Percentiles rank a stretch among this genome's conserved stretches.
Conservation (phyloP, 1,140 invertebrate species). For the Notospermus geniculatus region DNA sequence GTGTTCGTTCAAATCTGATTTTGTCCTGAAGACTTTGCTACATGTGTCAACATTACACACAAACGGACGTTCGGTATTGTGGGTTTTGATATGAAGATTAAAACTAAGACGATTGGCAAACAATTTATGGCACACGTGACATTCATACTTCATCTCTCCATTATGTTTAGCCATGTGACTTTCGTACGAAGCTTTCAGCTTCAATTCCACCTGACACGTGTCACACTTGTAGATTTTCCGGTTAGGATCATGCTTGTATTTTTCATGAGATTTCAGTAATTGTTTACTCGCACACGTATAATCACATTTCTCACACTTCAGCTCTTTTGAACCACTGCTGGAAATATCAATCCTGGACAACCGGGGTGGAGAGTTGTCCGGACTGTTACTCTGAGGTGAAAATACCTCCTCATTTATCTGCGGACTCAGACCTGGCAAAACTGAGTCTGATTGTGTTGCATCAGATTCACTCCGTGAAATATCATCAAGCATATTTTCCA, state of each 20-base stretch:
- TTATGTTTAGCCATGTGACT: constrained; percentile 6
- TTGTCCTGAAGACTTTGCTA: not conserved
- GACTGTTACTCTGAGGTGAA: not conserved
- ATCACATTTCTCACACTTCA: constrained; percentile 3
- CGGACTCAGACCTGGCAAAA: too few species aligned
- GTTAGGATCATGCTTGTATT: not conserved
- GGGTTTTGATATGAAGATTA: not conserved
- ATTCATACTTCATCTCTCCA: not conserved
- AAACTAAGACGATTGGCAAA: constrained; percentile 1
- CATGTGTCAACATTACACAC: not conserved
- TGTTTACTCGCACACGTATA: not conserved
- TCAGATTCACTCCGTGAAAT: too few species aligned
- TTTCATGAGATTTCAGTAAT: not conserved
- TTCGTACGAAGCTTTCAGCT: constrained; percentile 4
- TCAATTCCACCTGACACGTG: not conserved
- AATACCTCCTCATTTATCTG: too few species aligned
- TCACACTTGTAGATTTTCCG: not conserved
- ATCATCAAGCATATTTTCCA: too few species aligned
- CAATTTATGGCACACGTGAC: constrained; percentile 4
- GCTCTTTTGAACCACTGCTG: not conserved
- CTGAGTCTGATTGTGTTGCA: too few species aligned
- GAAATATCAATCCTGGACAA: not conserved
- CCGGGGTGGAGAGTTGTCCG: not conserved
- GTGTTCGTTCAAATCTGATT: constrained; percentile 1
- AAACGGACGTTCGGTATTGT: not conserved